phyloP scores from a whole-genome alignment of 2,113 vertebrate species.

The Passer montanus region DNA sequence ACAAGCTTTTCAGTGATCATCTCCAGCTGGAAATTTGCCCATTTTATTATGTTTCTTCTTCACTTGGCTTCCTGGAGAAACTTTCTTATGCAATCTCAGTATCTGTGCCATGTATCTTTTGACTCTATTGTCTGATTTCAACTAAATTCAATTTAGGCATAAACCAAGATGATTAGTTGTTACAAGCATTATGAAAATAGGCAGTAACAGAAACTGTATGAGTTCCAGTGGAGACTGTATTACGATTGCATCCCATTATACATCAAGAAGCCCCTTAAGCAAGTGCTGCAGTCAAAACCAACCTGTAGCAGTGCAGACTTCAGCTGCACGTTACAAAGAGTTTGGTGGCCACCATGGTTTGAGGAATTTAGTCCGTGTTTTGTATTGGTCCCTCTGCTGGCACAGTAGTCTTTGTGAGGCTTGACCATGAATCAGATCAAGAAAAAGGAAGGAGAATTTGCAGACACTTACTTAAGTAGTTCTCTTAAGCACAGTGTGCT shows the following conservation, averaged over 20 bases:
- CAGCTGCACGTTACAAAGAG: not conserved
- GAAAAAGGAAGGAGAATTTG: not conserved
- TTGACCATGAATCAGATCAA: not conserved
- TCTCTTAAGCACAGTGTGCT: not conserved
- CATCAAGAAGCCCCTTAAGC: not conserved
- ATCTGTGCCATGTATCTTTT: not conserved
- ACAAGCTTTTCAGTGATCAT: not conserved
- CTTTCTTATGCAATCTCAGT: not conserved
- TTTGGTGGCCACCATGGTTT: not conserved
- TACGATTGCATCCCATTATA: not conserved
- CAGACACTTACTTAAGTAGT: not conserved
- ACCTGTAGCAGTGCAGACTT: not conserved
- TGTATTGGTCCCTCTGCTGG: not conserved
- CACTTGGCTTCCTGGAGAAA: not conserved
- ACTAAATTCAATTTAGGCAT: not conserved
- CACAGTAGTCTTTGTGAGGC: not conserved
- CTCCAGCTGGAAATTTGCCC: slow-evolving; percentile 11
- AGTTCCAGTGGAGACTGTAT: not conserved
- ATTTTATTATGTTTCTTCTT: not conserved
- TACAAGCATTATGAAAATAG: slow-evolving; percentile 8
- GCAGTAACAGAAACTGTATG: not conserved
- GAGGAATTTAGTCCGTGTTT: not conserved
- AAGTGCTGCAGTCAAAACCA: not conserved
- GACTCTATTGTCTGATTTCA: not conserved
- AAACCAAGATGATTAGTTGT: not conserved